A percentile compares a stretch with the other conserved stretches of the same genome.
These are phyloP conservation scores for Xyliphius kryptos DNA, from an alignment of 2,113 vertebrate species.

Conservation along the genomic window DNA sequence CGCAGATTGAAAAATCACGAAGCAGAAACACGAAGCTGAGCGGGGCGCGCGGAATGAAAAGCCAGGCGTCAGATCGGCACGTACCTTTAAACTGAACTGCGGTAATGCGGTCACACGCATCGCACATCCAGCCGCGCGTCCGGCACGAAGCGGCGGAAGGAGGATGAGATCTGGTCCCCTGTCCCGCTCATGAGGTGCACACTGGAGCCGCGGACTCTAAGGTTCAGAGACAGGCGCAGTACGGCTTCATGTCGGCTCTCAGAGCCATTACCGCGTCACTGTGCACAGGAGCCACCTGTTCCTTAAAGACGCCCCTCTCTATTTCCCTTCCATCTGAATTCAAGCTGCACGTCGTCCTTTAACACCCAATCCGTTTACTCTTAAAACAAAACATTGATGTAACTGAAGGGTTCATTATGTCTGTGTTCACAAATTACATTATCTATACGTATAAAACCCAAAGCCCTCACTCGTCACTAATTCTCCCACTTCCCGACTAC, in stretches of 20 bases:
- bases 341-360: neutral
- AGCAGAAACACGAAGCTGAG: neutral
- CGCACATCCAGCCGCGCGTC: constrained; percentile 27
- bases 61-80: neutral
- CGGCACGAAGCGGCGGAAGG: constrained; percentile 3
- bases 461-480: too few species aligned
- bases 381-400: too few species aligned
- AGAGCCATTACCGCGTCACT: constrained; percentile 20
- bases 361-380: neutral
- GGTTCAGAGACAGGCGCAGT: constrained; percentile 10
- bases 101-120: constrained; percentile 49
- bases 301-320: constrained; percentile 20
- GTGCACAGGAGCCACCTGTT: constrained; percentile 20
- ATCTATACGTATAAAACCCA: too few species aligned
- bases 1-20: neutral
- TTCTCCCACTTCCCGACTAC: too few species aligned
- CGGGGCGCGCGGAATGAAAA: neutral
- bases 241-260: constrained; percentile 13
- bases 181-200: neutral
- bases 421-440: too few species aligned
- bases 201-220: neutral
- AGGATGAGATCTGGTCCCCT: neutral
- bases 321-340: too few species aligned
- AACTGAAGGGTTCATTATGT: too few species aligned
- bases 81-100: constrained; percentile 46